These are phyloP conservation scores for Cebidichthys violaceus DNA, from an alignment of 2,113 vertebrate genomes.

Conservation along the genomic window DNA sequence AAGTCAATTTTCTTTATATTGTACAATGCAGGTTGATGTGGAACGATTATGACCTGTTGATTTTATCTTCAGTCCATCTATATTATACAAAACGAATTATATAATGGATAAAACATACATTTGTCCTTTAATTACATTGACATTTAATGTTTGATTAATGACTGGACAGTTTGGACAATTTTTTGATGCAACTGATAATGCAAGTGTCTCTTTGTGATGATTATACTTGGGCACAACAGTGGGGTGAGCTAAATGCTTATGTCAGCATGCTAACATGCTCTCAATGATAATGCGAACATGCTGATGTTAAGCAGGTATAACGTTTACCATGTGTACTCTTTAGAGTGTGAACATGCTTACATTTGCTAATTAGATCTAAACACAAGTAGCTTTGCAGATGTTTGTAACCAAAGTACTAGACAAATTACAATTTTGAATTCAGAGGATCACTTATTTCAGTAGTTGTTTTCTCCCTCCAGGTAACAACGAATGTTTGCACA, in stretches of 20 bases:
- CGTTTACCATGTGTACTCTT: not conserved
- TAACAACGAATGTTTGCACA: not conserved
- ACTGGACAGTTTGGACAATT: not conserved
- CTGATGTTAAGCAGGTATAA: not conserved
- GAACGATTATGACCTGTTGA: not conserved
- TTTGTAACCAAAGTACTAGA: not conserved
- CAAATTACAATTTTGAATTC: not conserved
- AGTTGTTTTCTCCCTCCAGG: not conserved
- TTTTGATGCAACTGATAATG: not conserved
- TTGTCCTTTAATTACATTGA: not conserved
- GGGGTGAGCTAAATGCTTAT: not conserved
- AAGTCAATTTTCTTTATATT: not conserved
- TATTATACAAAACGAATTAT: not conserved
- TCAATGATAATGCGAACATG: not conserved
- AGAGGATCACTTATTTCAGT: not conserved
- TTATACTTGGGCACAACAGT: not conserved
- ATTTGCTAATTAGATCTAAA: not conserved
- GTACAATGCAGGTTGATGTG: not conserved
- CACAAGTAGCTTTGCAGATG: not conserved
- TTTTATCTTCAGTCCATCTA: not conserved
- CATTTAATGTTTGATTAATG: not conserved
- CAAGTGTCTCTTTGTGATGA: not conserved
- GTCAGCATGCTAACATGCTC: not conserved
- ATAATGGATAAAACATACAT: not conserved
- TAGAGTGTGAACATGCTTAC: not conserved